A percentile compares a stretch with the other conserved stretches of the same genome.
Conservation (phyloP, 2,113 vertebrate species). For the Xenopus laevis region DNA sequence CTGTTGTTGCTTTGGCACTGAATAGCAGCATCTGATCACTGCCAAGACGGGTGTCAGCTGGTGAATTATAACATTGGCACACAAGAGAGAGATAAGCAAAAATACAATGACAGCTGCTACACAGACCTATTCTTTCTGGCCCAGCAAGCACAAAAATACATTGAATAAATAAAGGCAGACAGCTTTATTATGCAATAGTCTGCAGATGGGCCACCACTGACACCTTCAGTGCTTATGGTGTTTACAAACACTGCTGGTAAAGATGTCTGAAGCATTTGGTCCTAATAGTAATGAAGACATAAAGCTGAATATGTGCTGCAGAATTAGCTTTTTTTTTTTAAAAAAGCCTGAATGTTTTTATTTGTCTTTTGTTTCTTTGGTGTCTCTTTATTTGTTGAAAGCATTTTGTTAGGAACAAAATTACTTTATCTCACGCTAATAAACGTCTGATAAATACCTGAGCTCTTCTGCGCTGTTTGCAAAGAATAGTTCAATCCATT, state of each 20-base stretch:
- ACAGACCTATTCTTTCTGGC: conserved; percentile 78
- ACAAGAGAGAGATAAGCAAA: conserved; percentile 71
- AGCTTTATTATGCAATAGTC: conserved; percentile 76
- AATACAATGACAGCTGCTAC: conserved; percentile 77
- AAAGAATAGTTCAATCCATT: too few relatives aligned
- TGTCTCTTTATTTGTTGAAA: too few relatives aligned
- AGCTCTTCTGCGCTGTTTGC: too few relatives aligned
- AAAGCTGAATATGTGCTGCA: not conserved
- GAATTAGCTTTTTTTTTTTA: too few relatives aligned
- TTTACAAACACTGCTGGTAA: conserved; percentile 18
- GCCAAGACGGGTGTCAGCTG: conserved; percentile 75
- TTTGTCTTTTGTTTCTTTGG: too few relatives aligned
- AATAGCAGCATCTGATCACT: conserved; percentile 56
- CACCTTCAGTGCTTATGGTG: conserved; percentile 35
- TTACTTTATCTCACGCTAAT: too few relatives aligned
- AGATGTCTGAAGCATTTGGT: conserved; percentile 14
- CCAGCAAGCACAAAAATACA: conserved; percentile 70
- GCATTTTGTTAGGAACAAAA: too few relatives aligned
- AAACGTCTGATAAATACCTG: too few relatives aligned
- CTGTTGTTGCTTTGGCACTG: conserved; percentile 60
- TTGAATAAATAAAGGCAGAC: conserved; percentile 75
- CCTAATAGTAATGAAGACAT: not conserved
- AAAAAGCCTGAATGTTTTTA: not conserved
- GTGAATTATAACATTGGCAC: conserved; percentile 75
- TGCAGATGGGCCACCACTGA: conserved; percentile 57